phyloP scores from a whole-genome alignment of 2,113 vertebrate genomes.

The Puma concolor region DNA sequence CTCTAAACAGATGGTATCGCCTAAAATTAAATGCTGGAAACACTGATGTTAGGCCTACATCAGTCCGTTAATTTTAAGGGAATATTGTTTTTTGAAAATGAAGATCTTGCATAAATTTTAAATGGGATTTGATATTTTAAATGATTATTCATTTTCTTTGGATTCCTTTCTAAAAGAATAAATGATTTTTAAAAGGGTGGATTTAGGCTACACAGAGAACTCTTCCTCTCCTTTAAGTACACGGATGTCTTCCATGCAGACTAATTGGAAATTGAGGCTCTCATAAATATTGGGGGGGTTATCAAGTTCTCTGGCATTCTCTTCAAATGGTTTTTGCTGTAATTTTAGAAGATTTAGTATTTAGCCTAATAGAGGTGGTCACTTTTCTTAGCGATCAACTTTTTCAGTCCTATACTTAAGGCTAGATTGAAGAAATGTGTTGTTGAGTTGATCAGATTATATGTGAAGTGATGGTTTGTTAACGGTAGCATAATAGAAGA shows the following conservation, averaged over 20 bases:
- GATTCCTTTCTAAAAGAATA: slow-evolving; percentile 25
- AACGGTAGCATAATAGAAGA: background rate
- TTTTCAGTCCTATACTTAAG: background rate
- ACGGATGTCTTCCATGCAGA: background rate
- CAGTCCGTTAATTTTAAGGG: slow-evolving; percentile 30
- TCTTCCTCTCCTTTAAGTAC: background rate
- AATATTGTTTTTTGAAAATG: slow-evolving; percentile 44
- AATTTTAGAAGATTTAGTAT: slow-evolving; percentile 24
- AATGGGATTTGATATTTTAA: slow-evolving; percentile 40
- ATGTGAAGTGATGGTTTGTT: background rate
- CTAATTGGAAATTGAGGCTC: background rate
- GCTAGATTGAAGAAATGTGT: background rate
- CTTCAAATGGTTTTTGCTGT: background rate
- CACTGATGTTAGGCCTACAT: background rate
- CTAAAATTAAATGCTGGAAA: slow-evolving; percentile 37
- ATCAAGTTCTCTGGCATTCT: slow-evolving; percentile 29
- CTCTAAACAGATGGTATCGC: background rate
- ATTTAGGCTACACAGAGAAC: background rate
- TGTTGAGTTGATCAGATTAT: slow-evolving; percentile 1
- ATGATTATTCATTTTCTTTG: slow-evolving; percentile 22
- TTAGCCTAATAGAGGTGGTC: background rate
- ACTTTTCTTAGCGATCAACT: slow-evolving; percentile 35
- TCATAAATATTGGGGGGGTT: background rate
- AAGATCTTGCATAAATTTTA: slow-evolving; percentile 10
- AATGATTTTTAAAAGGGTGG: slow-evolving; percentile 2